These are phyloP conservation scores for Dipodomys ordii DNA, from an alignment of 2,113 vertebrate genomes.

Conservation along the genomic window DNA sequence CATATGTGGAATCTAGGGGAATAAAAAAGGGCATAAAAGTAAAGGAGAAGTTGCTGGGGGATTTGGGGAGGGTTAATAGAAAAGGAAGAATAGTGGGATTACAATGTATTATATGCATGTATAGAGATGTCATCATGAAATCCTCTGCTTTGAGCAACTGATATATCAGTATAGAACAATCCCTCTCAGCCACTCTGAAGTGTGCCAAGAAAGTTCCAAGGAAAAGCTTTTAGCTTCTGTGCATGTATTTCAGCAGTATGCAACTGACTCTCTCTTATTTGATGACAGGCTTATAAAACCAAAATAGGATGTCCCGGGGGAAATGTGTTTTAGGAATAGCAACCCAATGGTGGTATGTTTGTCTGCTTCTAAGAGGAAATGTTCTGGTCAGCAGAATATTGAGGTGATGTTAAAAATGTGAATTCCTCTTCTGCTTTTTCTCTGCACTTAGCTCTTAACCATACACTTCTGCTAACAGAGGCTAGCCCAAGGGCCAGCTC, in stretches of 20 bases:
- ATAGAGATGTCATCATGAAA: too few relatives aligned
- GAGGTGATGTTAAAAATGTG: neutral
- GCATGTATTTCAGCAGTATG: neutral
- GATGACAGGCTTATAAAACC: neutral
- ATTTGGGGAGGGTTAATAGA: too few relatives aligned
- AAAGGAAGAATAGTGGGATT: too few relatives aligned
- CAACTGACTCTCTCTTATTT: neutral
- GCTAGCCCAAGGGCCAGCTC: neutral
- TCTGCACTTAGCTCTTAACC: neutral
- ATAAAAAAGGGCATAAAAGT: too few relatives aligned
- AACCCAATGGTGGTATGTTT: neutral
- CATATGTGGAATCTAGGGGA: too few relatives aligned
- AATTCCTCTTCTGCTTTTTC: neutral
- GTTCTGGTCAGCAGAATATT: neutral
- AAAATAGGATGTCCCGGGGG: neutral
- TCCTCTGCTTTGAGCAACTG: too few relatives aligned
- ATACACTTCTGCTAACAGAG: neutral
- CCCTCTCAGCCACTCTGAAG: neutral
- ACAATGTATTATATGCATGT: too few relatives aligned
- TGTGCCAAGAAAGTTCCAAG: neutral
- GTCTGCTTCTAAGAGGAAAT: neutral
- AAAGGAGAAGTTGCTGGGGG: too few relatives aligned
- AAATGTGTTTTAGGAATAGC: neutral
- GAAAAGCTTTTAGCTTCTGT: neutral
- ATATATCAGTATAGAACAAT: neutral